Evolutionary conservation across 2,888 invertebrate species (phyloP).

Genomic region (Parnassius orleans): DNA sequence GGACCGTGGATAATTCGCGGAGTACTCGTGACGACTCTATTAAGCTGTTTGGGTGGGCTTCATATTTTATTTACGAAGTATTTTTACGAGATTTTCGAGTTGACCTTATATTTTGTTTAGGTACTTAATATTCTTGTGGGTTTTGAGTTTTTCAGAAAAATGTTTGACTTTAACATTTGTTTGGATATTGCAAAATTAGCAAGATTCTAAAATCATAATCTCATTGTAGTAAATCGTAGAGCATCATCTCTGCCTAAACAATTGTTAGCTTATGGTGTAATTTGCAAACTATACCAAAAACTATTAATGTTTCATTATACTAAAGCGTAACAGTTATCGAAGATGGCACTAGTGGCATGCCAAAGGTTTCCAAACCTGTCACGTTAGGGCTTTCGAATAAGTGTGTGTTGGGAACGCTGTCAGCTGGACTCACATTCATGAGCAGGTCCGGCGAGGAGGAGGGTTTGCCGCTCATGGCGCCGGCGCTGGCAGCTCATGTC

Average conservation of each 20-base stretch:
- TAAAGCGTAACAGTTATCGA: neutral
- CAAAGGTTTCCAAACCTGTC: constrained; percentile 10
- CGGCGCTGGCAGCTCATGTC: constrained; percentile 67
- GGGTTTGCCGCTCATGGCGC: constrained; percentile 75
- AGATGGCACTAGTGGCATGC: neutral
- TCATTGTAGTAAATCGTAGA: neutral
- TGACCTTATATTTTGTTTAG: too few relatives aligned
- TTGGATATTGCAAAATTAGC: too few relatives aligned
- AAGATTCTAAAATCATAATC: too few relatives aligned
- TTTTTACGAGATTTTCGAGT: neutral
- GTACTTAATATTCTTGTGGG: too few relatives aligned
- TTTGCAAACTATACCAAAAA: too few relatives aligned
- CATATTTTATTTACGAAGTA: neutral
- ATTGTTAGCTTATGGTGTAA: too few relatives aligned
- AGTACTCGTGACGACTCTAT: constrained; percentile 24
- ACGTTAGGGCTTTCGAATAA: constrained; percentile 11
- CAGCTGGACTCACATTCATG: constrained; percentile 77
- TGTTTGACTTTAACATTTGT: too few relatives aligned
- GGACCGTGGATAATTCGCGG: constrained; percentile 19
- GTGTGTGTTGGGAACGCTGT: constrained; percentile 31
- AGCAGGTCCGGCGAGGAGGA: constrained; percentile 78
- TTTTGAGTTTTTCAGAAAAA: too few relatives aligned
- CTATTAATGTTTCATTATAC: too few relatives aligned
- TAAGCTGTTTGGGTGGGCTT: constrained; percentile 7
- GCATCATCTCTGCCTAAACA: neutral